Evolutionary conservation across 1,140 invertebrate genomes (phyloP).

Genomic region (Eurytemora carolleeae): DNA sequence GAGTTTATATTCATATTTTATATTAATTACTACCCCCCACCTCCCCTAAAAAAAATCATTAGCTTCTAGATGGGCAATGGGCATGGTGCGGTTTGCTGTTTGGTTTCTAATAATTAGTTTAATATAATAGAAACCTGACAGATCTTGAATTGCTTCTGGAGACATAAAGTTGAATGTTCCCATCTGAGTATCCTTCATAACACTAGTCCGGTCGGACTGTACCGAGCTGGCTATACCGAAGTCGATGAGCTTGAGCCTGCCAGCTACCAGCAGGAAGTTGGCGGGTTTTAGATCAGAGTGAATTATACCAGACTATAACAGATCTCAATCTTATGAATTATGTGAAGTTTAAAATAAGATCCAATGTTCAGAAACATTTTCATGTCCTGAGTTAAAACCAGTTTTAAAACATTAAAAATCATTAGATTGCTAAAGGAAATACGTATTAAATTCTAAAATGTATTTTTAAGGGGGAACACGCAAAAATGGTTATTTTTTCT

Average conservation of each 20-base stretch:
- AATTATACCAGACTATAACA: conserved; percentile 69
- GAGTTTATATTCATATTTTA: no score
- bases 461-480: no score
- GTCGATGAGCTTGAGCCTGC: conserved; percentile 81
- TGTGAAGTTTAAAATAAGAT: no score
- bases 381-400: no score
- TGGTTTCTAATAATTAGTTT: conserved; percentile 23
- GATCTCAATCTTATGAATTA: no score
- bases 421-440: no score
- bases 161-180: conserved; percentile 93
- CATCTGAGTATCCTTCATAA: conserved; percentile 48
- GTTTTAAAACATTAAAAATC: no score
- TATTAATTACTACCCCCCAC: no score
- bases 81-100: conserved; percentile 22
- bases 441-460: no score
- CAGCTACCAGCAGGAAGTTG: conserved; percentile 76
- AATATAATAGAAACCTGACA: conserved; percentile 21
- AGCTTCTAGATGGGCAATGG: neutral
- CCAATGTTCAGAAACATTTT: no score
- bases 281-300: conserved; percentile 93
- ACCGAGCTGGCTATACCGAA: conserved; percentile 91
- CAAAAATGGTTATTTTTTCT: no score
- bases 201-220: conserved; percentile 67
- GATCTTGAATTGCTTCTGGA: conserved; percentile 60
- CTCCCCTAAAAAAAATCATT: no score